These are phyloP conservation scores for Argyrosomus regius DNA, from an alignment of 2,797 vertebrate genomes.

Conservation along the genomic window DNA sequence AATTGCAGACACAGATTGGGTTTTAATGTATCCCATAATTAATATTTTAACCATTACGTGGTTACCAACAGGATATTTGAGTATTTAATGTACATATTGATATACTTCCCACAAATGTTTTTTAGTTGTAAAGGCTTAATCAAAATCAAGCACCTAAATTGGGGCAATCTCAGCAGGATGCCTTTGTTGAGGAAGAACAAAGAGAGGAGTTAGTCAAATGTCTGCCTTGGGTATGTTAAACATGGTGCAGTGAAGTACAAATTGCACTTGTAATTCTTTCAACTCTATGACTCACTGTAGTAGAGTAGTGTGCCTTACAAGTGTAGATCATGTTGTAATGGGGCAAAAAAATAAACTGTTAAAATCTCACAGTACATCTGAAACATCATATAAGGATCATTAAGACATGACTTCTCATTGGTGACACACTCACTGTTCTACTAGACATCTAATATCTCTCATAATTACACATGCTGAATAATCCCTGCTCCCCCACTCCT, in stretches of 20 bases:
- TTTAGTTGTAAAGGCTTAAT: constrained; percentile 12
- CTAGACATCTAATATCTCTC: constrained; percentile 69
- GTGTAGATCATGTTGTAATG: constrained; percentile 20
- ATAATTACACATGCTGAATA: constrained; percentile 70
- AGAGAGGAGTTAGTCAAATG: constrained; percentile 26
- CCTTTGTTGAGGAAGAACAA: constrained; percentile 35
- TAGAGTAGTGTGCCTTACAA: constrained; percentile 7
- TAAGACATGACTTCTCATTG: constrained; percentile 56
- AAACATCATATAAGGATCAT: constrained; percentile 60
- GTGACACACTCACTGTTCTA: constrained; percentile 47
- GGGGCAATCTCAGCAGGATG: constrained; percentile 26
- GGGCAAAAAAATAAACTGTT: constrained; percentile 3
- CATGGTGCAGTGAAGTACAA: constrained; percentile 13
- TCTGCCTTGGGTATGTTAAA: constrained; percentile 35
- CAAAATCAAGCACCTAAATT: constrained; percentile 29
- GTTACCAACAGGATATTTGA: constrained; percentile 17
- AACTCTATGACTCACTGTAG: background rate
- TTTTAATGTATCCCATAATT: constrained; percentile 9
- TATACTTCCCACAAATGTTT: background rate
- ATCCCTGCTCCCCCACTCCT: constrained; percentile 37
- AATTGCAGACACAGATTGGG: background rate
- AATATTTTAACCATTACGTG: background rate
- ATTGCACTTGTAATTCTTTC: constrained; percentile 27
- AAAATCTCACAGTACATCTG: constrained; percentile 48
- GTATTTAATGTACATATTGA: constrained; percentile 19